Conservation (phyloP, 2,797 vertebrate genomes). For the Lerista edwardsae region DNA sequence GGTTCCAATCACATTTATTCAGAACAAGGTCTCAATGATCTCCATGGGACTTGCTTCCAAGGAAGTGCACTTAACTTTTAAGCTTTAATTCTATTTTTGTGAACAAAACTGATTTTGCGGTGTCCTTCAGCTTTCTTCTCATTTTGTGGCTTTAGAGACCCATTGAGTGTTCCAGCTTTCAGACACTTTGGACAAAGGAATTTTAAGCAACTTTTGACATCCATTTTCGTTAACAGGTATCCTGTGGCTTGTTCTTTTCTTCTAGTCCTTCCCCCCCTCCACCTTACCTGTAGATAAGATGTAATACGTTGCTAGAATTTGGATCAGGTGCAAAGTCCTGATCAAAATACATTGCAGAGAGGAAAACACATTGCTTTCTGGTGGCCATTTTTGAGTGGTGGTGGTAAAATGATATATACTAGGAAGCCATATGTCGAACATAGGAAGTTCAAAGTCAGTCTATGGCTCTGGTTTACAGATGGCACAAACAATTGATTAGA, state of each 20-base stretch:
- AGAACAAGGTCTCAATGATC: background rate
- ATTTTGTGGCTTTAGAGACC: background rate
- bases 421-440: background rate
- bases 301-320: background rate
- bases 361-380: background rate
- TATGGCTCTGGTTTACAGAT: too few species aligned
- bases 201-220: background rate
- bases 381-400: background rate
- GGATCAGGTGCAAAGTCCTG: background rate
- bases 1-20: background rate
- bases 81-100: slow-evolving; percentile 20
- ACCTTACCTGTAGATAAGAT: background rate
- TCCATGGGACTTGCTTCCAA: background rate
- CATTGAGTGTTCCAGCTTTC: background rate
- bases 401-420: background rate
- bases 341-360: background rate
- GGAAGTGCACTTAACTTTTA: background rate
- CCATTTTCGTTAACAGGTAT: rapidly evolving
- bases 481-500: too few species aligned
- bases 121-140: background rate
- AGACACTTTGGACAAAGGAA: background rate
- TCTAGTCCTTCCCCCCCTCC: too few species aligned
- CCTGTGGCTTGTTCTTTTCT: background rate
- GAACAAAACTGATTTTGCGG: slow-evolving; percentile 15
- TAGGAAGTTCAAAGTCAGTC: background rate